Conservation (phyloP, 2,797 vertebrate genomes). For the Podargus strigoides region DNA sequence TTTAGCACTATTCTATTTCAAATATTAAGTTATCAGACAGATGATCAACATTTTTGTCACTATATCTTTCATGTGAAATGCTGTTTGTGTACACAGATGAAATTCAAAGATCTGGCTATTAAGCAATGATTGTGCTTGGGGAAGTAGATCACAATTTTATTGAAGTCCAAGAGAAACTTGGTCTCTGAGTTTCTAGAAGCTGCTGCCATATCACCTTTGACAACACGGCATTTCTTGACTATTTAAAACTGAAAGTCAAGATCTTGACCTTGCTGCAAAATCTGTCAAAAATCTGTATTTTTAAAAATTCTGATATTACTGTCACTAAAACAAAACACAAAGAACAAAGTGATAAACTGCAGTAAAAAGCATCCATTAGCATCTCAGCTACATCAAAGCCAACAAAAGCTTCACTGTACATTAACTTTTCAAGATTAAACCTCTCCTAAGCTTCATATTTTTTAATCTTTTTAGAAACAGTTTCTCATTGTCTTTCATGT, state of each 20-base stretch:
- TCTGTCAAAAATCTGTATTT: fast-evolving
- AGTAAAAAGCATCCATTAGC: background rate
- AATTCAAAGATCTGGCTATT: background rate
- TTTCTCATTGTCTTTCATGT: background rate
- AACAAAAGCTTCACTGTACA: background rate
- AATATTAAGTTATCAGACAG: background rate
- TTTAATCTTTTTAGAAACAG: background rate
- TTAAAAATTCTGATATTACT: background rate
- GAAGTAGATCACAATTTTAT: background rate
- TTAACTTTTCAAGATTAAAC: background rate
- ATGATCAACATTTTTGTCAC: background rate
- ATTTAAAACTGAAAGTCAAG: background rate
- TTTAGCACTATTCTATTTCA: background rate
- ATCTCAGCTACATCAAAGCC: background rate
- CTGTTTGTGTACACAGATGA: background rate
- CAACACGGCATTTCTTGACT: background rate
- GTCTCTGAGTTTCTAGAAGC: background rate
- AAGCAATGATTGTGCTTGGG: background rate
- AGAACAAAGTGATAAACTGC: background rate
- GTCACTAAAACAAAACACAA: background rate
- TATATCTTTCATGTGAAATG: background rate
- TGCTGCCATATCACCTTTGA: background rate
- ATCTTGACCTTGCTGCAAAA: background rate
- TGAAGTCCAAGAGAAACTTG: background rate
- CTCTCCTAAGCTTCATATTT: background rate